Evolutionary conservation across 2,888 invertebrate species (phyloP), one percentile per base, ranked within the genome.

Genomic region (Onchidella celtica): DNA sequence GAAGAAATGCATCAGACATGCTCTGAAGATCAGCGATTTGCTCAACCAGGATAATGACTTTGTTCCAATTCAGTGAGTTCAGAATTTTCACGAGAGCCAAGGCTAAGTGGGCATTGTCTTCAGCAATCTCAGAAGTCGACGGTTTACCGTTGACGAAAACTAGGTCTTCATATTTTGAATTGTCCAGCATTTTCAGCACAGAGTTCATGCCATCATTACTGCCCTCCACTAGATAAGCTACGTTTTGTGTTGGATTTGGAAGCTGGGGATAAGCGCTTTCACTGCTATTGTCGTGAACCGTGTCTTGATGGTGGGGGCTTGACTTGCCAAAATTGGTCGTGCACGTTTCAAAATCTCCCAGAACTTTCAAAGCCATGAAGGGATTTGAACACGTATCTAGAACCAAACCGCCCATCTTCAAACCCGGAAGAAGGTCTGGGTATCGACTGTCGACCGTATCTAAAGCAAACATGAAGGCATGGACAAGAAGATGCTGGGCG

Each of bases 341-440:
- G 79, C 90, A 89, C 0, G 88, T 85, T 73, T 90, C 88, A 77
- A 90, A 90, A 75, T 89, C 88, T 17, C 86, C 76, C 9, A 89
- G 27, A 3, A 82, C 77, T 68, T 87, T 88, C 14, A 86, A 34
- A 1, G 86, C 84, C 29, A 81, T 80, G 21, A 82, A 82, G 11
- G 76, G 65, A 63, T 86, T 84, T 6, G 88, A 87, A 70, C 90
- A 91, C 0, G 89, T 86, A 77, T 91, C 90, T 11, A 90, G 38
- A 40, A 89, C 57, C 2, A 90, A 59, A 0, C 86, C 87, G 0
- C 90, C 90, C 0, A 89, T 63, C 0, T 32, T 80, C 0, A 89
- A 80, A 24, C 86, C 85, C 1, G 86, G 85, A 11, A 91, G 83
- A 1, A 89, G 70, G 24, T 84, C 75, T 0, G 86, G 83, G 68